Percentiles rank a stretch among this genome's conserved stretches.
Conservation (phyloP, 2,888 invertebrate species). For the Athrips mouffetella region DNA sequence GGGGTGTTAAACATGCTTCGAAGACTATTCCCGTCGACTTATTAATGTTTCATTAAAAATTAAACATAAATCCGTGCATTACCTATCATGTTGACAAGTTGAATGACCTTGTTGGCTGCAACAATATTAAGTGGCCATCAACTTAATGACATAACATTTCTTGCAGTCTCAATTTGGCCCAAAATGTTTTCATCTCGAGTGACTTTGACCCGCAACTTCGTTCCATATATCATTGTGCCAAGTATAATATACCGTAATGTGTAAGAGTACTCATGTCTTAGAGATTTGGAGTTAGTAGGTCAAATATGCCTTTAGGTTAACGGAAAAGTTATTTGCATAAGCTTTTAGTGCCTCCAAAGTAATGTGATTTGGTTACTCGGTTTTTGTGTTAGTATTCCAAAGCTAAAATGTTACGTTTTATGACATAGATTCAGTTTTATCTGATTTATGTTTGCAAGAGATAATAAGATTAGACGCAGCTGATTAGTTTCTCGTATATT, state of each 20-base stretch:
- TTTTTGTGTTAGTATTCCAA: slow-evolving; percentile 1
- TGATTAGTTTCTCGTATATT: slow-evolving; percentile 49
- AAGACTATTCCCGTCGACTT: too few species aligned
- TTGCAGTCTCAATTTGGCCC: slow-evolving; percentile 34
- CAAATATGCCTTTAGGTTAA: slow-evolving; percentile 71
- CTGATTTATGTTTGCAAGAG: slow-evolving; percentile 3
- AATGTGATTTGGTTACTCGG: slow-evolving; percentile 7
- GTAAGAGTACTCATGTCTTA: slow-evolving; percentile 53
- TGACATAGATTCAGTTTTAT: not conserved
- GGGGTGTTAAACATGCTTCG: too few species aligned
- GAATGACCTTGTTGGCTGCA: slow-evolving; percentile 29
- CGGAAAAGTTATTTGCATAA: slow-evolving; percentile 58
- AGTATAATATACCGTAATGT: slow-evolving; percentile 64
- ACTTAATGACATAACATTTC: slow-evolving; percentile 47
- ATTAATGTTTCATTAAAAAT: too few species aligned
- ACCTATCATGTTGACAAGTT: slow-evolving; percentile 32
- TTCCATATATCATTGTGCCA: slow-evolving; percentile 56
- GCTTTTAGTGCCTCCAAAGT: slow-evolving; percentile 36
- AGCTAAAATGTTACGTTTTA: not conserved
- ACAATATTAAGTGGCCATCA: slow-evolving; percentile 31
- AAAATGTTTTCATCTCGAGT: slow-evolving; percentile 39
- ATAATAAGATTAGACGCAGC: slow-evolving; percentile 62
- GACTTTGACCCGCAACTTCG: slow-evolving; percentile 65
- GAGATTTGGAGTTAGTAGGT: slow-evolving; percentile 58
- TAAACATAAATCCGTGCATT: too few species aligned